Evolutionary conservation across 2,888 invertebrate species (phyloP), one percentile per base, ranked within the genome.

Genomic region (Pyrrhia umbra): DNA sequence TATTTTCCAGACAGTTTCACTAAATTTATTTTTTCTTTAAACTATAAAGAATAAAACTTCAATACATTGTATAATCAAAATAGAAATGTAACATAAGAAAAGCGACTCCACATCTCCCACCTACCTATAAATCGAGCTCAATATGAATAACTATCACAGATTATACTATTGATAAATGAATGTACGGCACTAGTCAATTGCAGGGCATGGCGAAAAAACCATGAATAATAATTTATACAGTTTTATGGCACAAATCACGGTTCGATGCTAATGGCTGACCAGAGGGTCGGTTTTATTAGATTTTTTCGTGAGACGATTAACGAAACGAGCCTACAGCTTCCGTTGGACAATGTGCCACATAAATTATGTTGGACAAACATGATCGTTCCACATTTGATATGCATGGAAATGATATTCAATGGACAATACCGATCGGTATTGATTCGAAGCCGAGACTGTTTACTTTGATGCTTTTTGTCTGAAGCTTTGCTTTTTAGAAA

Each of bases 121-220:
- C 68, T 73, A 71, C 64, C 84, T 80, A 90, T 87, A 89, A 89
- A 90, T 89, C 88, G 85, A 83, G 87, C 85, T 82, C 85, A 87
- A 90, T 92, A 92, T 90, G 90, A 93, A 90, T 92, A 92, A 91
- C 89, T 90, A 89, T 90, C 88, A 85, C 88, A 93, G 94, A 94
- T 94, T 93, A 93, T 88, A 68, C 77, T 76, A 92, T 93, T 94
- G 94, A 94, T 94, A 92, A 93, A 94, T 93, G 92, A 85, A 85
- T 79, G 62, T 73, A 81, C 71, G 75, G 83, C 88, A 88, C 88
- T 85, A 87, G 87, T 87, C 90, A 87, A 90, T 90, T 87, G 86
- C 87, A 82, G 79, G 82, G 83, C 63, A 72, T 77, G 83, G 75
- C 85, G 89, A 91, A 92, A 82, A 87, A 78, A 82, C 84, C 78